phyloP scores from a whole-genome alignment of 2,888 invertebrate genomes.

The Yponomeuta malinellus region DNA sequence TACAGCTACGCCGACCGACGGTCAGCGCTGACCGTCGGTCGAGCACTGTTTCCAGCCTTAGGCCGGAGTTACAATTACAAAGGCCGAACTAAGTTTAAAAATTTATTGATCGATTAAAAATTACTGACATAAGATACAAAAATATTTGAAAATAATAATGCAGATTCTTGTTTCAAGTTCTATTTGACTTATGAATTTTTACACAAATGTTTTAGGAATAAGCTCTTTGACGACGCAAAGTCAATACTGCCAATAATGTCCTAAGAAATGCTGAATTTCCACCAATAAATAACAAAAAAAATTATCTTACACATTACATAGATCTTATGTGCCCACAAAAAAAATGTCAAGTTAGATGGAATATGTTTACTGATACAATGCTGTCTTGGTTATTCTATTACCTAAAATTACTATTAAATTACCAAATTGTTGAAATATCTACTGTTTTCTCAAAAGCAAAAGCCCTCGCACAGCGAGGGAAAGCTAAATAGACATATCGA shows the following conservation, averaged over 20 bases:
- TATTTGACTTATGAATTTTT: constrained; percentile 8
- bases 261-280: constrained; percentile 9
- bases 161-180: constrained; percentile 14
- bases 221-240: neutral
- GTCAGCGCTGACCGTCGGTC: too few species aligned
- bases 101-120: constrained; percentile 14
- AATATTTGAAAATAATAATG: constrained; percentile 18
- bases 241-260: constrained; percentile 7
- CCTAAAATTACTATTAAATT: constrained; percentile 8
- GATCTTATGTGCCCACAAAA: neutral
- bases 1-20: too few species aligned
- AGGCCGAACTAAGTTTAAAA: constrained; percentile 9
- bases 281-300: constrained; percentile 5
- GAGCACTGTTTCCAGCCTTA: too few species aligned
- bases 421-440: constrained; percentile 9
- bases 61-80: neutral
- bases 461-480: neutral
- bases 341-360: neutral
- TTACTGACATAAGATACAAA: constrained; percentile 19
- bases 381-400: constrained; percentile 7
- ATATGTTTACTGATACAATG: constrained; percentile 5
- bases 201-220: neutral
- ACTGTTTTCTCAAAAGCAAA: neutral
- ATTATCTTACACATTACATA: constrained; percentile 6
- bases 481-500: neutral